These are phyloP conservation scores for Pogonognathellus flavescens DNA, from an alignment of 1,140 invertebrate genomes.

Conservation along the genomic window DNA sequence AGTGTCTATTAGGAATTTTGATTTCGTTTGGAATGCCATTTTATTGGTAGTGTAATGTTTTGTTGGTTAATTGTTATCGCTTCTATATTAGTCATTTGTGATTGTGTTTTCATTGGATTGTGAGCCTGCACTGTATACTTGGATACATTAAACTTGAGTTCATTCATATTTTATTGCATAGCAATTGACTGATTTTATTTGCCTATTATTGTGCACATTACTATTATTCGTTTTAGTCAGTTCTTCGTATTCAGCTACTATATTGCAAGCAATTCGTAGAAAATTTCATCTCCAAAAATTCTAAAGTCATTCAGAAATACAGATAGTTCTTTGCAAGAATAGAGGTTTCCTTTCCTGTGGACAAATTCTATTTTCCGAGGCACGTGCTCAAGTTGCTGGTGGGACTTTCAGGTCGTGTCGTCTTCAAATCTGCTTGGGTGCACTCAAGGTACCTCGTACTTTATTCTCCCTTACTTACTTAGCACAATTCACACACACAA, in stretches of 20 bases:
- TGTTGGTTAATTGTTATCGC: constrained; percentile 42
- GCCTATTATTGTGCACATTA: not conserved
- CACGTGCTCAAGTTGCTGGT: constrained; percentile 43
- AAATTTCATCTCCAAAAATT: not conserved
- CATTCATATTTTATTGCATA: constrained; percentile 34
- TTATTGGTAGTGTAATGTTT: constrained; percentile 43
- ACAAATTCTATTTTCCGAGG: constrained; percentile 34
- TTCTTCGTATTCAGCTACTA: constrained; percentile 16
- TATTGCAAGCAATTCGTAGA: not conserved
- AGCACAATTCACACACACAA: not conserved
- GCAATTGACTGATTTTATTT: not conserved
- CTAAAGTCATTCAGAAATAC: constrained; percentile 14
- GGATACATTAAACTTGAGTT: not conserved
- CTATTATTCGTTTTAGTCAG: constrained; percentile 2
- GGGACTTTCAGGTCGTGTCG: constrained; percentile 16
- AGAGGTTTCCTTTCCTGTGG: constrained; percentile 25
- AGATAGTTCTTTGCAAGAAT: constrained; percentile 31
- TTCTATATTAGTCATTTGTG: constrained; percentile 46
- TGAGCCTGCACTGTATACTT: constrained; percentile 40
- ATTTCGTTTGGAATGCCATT: constrained; percentile 38
- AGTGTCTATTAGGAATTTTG: constrained; percentile 40
- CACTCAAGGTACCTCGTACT: constrained; percentile 21
- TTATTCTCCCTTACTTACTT: not conserved
- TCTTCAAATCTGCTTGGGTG: constrained; percentile 18
- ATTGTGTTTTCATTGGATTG: constrained; percentile 46